Base-by-base conservation (phyloP, 2,113 vertebrate genomes). In the Peromyscus leucopus region DNA sequence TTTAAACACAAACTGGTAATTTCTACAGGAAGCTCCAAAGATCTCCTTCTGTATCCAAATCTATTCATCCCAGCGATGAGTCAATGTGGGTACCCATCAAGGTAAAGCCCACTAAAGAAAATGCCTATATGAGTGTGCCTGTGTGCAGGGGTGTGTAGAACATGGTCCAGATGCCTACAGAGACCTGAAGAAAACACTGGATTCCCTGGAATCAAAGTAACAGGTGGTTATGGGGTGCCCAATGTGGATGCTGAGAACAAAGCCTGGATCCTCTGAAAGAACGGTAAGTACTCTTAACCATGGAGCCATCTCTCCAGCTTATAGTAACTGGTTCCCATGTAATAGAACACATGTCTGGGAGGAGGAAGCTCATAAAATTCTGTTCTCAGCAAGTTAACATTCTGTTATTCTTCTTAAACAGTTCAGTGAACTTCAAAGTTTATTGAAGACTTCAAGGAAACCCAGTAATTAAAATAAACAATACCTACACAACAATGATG, bases 91-190 rank as follows among this genome's bases (percentile, higher is more conserved):
- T 33, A 48, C 5, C 5, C 55, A 89, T 42, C 13, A 61, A 39
- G 26, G 3, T 9, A 79, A 42, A 67, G 42, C 55, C 16, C 39
- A n/a, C n/a, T 24, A 67, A 76, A 75, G 46, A 72, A 89, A 71
- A 79, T 11, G 10, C 15, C 17, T 84, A 5, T 16, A 46, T 65
- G 85, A 69, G 17, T 22, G 42, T 36, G 42, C 7, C 24, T 48
- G 61, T 48, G 61, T 67, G 28, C 3, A 11, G 28, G 5, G 0
- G 2, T 51, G 12, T 36, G 46, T 0, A 15, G 5, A 7, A 39
- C 9, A 83, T 24, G 5, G 36, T 26, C 22, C 21, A 26, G 11
- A 59, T 26, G 36, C 36, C 55, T 59, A 83, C 55, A 39, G 36
- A 61, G 7, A 83, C 36, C 80, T 8, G 21, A 83, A 83, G 11